These are phyloP conservation scores for Pogoniulus pusillus DNA, from an alignment of 2,797 vertebrate species.

Conservation along the genomic window DNA sequence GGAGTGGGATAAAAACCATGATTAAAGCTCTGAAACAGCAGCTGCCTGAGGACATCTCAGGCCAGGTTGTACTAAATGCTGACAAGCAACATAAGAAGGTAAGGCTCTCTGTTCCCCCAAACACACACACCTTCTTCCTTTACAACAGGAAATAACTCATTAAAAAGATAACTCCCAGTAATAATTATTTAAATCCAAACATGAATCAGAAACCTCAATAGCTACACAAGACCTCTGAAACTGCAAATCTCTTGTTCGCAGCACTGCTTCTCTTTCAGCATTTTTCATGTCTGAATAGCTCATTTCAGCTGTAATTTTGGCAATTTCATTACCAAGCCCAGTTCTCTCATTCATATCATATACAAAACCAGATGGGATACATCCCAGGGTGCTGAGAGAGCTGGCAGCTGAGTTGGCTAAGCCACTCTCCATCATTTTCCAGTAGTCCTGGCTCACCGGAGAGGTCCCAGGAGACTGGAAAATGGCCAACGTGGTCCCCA, in stretches of 20 bases:
- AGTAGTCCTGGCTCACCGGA: too few species aligned
- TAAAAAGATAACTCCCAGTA: slow-evolving; percentile 62
- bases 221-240: slow-evolving; percentile 46
- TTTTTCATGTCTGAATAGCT: not conserved
- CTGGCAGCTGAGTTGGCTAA: too few species aligned
- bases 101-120: not conserved
- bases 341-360: not conserved
- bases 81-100: slow-evolving; percentile 28
- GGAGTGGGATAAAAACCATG: slow-evolving; percentile 74
- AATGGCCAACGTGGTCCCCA: too few species aligned
- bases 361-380: too few species aligned
- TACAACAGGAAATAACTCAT: slow-evolving; percentile 65
- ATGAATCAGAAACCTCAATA: slow-evolving; percentile 51
- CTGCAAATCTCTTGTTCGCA: slow-evolving; percentile 16
- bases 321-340: not conserved
- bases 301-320: slow-evolving; percentile 22
- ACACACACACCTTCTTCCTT: not conserved
- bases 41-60: slow-evolving; percentile 69
- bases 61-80: slow-evolving; percentile 50
- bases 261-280: not conserved
- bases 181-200: slow-evolving; percentile 62
- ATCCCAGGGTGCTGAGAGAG: too few species aligned
- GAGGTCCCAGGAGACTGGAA: too few species aligned
- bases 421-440: too few species aligned
- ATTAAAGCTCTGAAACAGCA: slow-evolving; percentile 75